Evolutionary conservation across 2,797 vertebrate species (phyloP), one percentile per base, ranked within the genome.

Genomic region (Sebastes alutus): DNA sequence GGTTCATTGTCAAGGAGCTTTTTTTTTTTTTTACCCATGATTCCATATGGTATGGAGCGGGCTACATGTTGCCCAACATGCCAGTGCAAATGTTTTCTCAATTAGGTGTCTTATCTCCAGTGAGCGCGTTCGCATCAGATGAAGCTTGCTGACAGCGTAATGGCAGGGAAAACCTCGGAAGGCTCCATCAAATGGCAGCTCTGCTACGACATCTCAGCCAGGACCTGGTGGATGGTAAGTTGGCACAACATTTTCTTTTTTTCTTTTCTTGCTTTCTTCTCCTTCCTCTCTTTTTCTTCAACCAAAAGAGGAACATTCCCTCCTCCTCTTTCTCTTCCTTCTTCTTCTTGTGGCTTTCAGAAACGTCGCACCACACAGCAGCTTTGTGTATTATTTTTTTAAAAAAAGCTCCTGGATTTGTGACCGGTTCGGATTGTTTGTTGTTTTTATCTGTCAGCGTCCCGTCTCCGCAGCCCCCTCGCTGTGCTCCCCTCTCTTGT

Each of bases 181-280:
- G 98, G 98, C 91, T 99, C 98, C 97, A 98, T 99, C 97, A 99
- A 99, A 97, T 99, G 98, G 98, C 98, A 99, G 97, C 98, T 99
- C 92, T 99, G 98, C 97, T 99, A 99, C 97, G 98, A 99, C 97
- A 99, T 99, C 97, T 99, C 98, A 91, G 98, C 98, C 97, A 97
- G 98, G 96, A 99, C 98, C 96, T 99, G 98, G 98, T 99, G 98
- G 98, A 99, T 99, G 98, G 98, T 99, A 95, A 97, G 98, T 97
- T 97, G 96, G 89, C 93, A 95, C 88, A 93, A 95, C 95, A 91
- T 94, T 91, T 77, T 89, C 87, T 94, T 91, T 88, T 92, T 76
- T 86, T 38, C 35, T 38, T 95, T 95, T 94, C 92, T 25, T 20
- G 6, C 65, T 42, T 69, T 70, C 32, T 35, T 58, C 38, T 23